These are phyloP conservation scores for Galendromus occidentalis DNA, from an alignment of 1,140 invertebrate species.

Conservation along the genomic window DNA sequence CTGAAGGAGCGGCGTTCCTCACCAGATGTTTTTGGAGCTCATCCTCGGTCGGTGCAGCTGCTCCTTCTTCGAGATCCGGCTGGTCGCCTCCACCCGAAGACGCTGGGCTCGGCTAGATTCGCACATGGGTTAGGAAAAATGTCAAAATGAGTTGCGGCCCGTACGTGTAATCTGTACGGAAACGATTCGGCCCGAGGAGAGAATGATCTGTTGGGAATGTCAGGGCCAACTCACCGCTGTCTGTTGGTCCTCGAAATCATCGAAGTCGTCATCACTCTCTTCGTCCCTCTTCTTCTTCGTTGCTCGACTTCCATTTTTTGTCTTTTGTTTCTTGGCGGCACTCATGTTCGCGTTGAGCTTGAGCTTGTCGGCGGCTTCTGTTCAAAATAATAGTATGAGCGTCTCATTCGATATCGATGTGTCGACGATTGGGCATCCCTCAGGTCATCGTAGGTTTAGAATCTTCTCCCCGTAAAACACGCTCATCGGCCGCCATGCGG, in stretches of 20 bases:
- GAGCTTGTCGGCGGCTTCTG: too few relatives aligned
- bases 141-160: neutral
- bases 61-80: conserved; percentile 3
- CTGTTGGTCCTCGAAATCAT: neutral
- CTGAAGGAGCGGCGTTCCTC: too few relatives aligned
- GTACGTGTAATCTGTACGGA: too few relatives aligned
- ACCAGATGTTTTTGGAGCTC: neutral
- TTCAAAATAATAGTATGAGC: too few relatives aligned
- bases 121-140: neutral
- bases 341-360: neutral
- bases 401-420: too few relatives aligned
- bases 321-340: conserved; percentile 4
- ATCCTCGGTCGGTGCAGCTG: neutral
- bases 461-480: too few relatives aligned
- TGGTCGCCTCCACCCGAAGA: neutral
- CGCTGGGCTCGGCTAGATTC: neutral
- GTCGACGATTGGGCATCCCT: too few relatives aligned
- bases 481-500: too few relatives aligned
- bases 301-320: neutral
- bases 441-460: too few relatives aligned
- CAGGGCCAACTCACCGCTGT: neutral
- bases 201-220: neutral
- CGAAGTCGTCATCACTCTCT: neutral
- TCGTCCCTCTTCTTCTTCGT: neutral
- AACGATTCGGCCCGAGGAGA: neutral